Evolutionary conservation across 2,888 invertebrate species (phyloP).

Genomic region (Zhuqinia jingwanae): DNA sequence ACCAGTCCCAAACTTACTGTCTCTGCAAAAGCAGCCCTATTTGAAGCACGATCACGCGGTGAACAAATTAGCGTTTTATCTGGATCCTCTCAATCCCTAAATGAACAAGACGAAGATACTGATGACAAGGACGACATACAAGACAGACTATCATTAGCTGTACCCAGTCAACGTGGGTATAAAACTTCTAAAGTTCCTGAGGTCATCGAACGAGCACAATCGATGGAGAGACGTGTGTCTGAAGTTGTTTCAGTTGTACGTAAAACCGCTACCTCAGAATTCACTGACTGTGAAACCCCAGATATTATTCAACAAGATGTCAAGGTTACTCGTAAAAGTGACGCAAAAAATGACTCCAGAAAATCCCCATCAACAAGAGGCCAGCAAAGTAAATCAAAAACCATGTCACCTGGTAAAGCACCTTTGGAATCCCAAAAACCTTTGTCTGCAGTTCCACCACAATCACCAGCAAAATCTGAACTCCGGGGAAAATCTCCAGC

Average conservation of each 20-base stretch:
- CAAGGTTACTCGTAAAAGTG: not conserved
- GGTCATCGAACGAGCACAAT: slow-evolving; percentile 22
- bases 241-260: slow-evolving; percentile 22
- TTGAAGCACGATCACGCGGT: slow-evolving; percentile 78
- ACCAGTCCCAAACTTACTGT: slow-evolving; percentile 71
- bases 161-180: slow-evolving; percentile 17
- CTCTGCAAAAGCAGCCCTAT: slow-evolving; percentile 77
- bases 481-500: slow-evolving; percentile 2
- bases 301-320: not conserved
- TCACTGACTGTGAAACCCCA: not conserved
- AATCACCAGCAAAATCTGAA: not conserved
- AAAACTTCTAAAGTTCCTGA: slow-evolving; percentile 35
- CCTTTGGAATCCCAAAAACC: not conserved
- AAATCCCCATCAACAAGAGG: too few species aligned
- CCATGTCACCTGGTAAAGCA: too few species aligned
- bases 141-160: not conserved
- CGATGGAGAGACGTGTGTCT: slow-evolving; percentile 38
- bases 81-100: not conserved
- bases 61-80: slow-evolving; percentile 78
- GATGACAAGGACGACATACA: not conserved
- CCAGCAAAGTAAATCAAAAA: too few species aligned
- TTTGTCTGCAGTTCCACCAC: not conserved
- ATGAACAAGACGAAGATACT: not conserved
- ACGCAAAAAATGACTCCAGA: not conserved
- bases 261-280: not conserved